Percentiles rank a stretch among this genome's conserved stretches.
phyloP scores from a whole-genome alignment of 2,888 invertebrate species.

The Folsomia candida region DNA sequence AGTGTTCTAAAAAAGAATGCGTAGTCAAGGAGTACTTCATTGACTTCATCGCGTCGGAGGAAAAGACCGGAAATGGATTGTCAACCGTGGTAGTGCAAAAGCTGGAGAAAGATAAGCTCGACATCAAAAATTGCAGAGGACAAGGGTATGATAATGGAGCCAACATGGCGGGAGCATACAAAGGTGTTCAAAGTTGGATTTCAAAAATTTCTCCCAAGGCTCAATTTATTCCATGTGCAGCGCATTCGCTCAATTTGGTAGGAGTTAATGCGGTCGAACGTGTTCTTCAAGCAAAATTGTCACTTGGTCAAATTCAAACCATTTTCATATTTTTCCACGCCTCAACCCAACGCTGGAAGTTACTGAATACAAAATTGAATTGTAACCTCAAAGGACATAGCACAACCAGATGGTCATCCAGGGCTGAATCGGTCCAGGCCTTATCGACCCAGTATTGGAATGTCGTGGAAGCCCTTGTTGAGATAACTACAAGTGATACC shows the following conservation, averaged over 20 bases:
- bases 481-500: no score
- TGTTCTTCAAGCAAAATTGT: slow-evolving; percentile 16
- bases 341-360: slow-evolving; percentile 16
- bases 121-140: slow-evolving; percentile 16
- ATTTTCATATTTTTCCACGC: slow-evolving; percentile 15
- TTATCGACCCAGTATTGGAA: background rate
- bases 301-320: slow-evolving; percentile 21
- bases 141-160: slow-evolving; percentile 25
- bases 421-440: slow-evolving; percentile 3
- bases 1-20: slow-evolving; percentile 1
- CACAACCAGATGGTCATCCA: slow-evolving; percentile 24
- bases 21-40: slow-evolving; percentile 15
- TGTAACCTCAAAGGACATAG: slow-evolving; percentile 8
- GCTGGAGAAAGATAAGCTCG: background rate
- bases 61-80: slow-evolving; percentile 15
- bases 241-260: slow-evolving; percentile 18
- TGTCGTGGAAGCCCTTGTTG: no score
- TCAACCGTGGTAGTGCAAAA: background rate
- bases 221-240: slow-evolving; percentile 19
- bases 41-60: background rate
- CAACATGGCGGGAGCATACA: slow-evolving; percentile 21
- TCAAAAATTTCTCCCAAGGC: background rate
- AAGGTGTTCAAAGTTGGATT: slow-evolving; percentile 22
- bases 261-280: slow-evolving; percentile 15
- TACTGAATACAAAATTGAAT: background rate